phyloP scores from a whole-genome alignment of 2,113 vertebrate species.

The Hymenochirus boettgeri region DNA sequence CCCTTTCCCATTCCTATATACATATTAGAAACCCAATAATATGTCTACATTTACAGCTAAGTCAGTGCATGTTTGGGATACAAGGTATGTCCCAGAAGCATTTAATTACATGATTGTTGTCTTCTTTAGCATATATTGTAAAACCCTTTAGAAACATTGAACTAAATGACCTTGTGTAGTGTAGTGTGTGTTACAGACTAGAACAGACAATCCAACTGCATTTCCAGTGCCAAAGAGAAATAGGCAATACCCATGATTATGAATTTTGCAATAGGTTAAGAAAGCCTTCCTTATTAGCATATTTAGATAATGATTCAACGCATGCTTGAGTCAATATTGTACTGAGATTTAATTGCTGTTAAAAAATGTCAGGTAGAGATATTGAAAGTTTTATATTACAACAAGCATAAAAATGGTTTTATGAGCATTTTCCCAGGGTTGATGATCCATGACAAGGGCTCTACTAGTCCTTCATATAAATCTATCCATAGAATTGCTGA shows the following conservation, averaged over 20 bases:
- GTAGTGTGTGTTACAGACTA: too few relatives aligned
- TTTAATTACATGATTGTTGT: not conserved
- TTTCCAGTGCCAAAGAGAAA: too few relatives aligned
- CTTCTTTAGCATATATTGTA: not conserved
- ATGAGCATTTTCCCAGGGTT: conserved; percentile 6
- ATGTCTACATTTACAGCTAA: conserved; percentile 1
- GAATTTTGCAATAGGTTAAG: too few relatives aligned
- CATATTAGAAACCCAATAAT: conserved; percentile 8
- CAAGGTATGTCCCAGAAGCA: conserved; percentile 14
- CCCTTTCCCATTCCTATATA: not conserved
- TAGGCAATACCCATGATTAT: too few relatives aligned
- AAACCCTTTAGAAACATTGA: not conserved
- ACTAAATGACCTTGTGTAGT: too few relatives aligned
- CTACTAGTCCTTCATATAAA: conserved; percentile 1
- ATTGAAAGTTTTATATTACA: not conserved
- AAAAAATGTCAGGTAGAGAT: conserved; percentile 9
- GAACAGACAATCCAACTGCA: too few relatives aligned
- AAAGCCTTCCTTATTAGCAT: too few relatives aligned
- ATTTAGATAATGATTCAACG: not conserved
- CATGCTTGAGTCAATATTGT: conserved; percentile 8
- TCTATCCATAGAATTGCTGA: conserved; percentile 1
- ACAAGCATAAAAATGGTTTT: conserved; percentile 12
- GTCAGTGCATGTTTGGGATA: conserved; percentile 16
- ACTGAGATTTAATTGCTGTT: conserved; percentile 1
- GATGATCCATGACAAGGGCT: not conserved